phyloP scores from a whole-genome alignment of 2,113 vertebrate genomes.

The Psittacus erithacus region DNA sequence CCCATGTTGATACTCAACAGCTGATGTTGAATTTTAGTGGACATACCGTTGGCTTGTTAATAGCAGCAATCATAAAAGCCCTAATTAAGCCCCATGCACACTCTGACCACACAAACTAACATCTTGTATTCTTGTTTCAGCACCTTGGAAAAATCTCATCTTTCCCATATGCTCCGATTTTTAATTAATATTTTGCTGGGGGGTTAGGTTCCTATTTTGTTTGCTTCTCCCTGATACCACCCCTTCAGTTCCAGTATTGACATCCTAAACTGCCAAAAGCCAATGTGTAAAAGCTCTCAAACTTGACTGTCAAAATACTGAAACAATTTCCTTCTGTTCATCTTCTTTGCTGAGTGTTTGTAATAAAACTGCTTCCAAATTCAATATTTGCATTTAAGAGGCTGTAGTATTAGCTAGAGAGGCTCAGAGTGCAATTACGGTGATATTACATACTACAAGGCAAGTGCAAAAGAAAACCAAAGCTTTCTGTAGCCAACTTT shows the following conservation, averaged over 20 bases:
- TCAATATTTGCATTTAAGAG: slow-evolving; percentile 55
- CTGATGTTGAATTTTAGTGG: slow-evolving; percentile 20
- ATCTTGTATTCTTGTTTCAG: not conserved
- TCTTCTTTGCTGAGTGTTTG: slow-evolving; percentile 6
- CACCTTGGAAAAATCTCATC: not conserved
- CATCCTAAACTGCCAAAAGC: not conserved
- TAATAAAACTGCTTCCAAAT: slow-evolving; percentile 34
- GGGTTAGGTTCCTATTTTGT: not conserved
- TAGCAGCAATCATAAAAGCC: slow-evolving; percentile 9
- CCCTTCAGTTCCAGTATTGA: not conserved
- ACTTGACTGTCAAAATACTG: slow-evolving; percentile 26
- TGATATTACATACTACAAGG: not conserved
- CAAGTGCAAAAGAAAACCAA: slow-evolving; percentile 12
- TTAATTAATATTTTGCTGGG: not conserved
- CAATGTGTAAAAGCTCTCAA: not conserved
- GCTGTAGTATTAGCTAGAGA: not conserved
- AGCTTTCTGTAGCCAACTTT: not conserved
- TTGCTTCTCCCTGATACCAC: not conserved
- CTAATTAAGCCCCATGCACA: not conserved
- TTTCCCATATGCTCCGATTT: not conserved
- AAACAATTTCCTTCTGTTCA: slow-evolving; percentile 54
- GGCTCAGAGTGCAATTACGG: not conserved
- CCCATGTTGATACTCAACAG: not conserved
- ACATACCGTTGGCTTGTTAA: slow-evolving; percentile 22
- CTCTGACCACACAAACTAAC: not conserved